Evolutionary conservation across 1,140 invertebrate species (phyloP), one percentile per base, ranked within the genome.

Genomic region (Thaumatotibia leucotreta): DNA sequence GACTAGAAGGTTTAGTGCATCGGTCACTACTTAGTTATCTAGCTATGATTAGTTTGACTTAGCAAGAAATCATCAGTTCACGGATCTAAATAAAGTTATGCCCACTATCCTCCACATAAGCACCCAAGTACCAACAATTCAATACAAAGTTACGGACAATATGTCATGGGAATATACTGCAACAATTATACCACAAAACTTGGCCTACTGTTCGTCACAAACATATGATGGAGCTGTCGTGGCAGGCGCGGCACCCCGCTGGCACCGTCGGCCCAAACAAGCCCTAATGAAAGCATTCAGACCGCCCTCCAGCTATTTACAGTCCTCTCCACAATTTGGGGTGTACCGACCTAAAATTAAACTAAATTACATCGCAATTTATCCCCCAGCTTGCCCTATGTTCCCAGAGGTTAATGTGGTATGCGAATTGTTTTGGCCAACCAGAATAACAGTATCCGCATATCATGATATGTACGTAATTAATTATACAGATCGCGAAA

Each of bases 231-330:
- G 39, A 45, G 14, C 50, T 27, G 50, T 24, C 22, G 22, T 50
- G 52, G 35, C 14, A 20, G 33, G 33, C 22, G n/a, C n/a, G 61
- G 39, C 35, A 17, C 62, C 66, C 74, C 32, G 66, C 71, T 70
- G 70, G 29, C 64, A 29, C 2, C 20, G 11, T 5, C 10, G 22
- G 24, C 33, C 71, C 50, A 67, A 70, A 76, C 65, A 70, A 68
- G 11, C 52, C 52, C 65, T 62, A 61, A 71, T 29, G 58, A 63
- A 22, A 45, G 22, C 35, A 70, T 69, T 73, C 62, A 73, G 69
- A 77, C 66, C 50, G 70, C 66, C 65, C 52, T 35, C 32, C 8
- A 63, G 71, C 68, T 78, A 75, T 75, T 75, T 78, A 66, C 20
- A 58, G 65, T 61, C 52, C 10, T 29, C 52, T 6, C 9, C 32